phyloP scores from a whole-genome alignment of 1,140 invertebrate species.

The Diuraphis noxia region DNA sequence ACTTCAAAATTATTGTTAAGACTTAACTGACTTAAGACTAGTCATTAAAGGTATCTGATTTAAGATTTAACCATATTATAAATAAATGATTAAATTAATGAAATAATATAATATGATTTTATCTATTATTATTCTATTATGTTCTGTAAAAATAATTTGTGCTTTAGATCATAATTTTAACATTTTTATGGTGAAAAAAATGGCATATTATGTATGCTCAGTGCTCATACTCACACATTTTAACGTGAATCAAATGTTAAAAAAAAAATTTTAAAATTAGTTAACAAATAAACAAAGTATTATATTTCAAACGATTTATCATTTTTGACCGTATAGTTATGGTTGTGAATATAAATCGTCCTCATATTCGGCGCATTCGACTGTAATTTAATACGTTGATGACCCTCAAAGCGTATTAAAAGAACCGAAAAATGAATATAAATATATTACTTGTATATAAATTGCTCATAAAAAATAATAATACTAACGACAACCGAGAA shows the following conservation, averaged over 20 bases:
- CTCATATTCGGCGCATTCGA: background rate
- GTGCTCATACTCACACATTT: background rate
- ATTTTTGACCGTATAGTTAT: constrained; percentile 12
- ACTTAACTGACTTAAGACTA: background rate
- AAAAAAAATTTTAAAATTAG: background rate
- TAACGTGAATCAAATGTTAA: background rate
- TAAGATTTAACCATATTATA: background rate
- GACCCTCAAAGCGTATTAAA: constrained; percentile 2
- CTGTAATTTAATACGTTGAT: constrained; percentile 31
- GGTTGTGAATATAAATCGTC: background rate
- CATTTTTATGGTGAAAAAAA: background rate
- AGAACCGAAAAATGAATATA: background rate
- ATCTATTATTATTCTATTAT: too few species aligned
- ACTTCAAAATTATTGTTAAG: background rate
- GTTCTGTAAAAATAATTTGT: background rate
- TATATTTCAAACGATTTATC: constrained; percentile 27
- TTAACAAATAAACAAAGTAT: background rate
- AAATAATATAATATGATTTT: too few species aligned
- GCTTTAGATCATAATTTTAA: background rate
- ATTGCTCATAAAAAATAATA: background rate
- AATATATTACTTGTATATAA: background rate
- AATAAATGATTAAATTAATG: too few species aligned
- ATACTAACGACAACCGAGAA: background rate
- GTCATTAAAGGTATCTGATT: background rate
- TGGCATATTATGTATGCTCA: background rate